Evolutionary conservation across 2,888 invertebrate genomes (phyloP), one percentile per base, ranked within the genome.

Genomic region (Luffia ferchaultella): DNA sequence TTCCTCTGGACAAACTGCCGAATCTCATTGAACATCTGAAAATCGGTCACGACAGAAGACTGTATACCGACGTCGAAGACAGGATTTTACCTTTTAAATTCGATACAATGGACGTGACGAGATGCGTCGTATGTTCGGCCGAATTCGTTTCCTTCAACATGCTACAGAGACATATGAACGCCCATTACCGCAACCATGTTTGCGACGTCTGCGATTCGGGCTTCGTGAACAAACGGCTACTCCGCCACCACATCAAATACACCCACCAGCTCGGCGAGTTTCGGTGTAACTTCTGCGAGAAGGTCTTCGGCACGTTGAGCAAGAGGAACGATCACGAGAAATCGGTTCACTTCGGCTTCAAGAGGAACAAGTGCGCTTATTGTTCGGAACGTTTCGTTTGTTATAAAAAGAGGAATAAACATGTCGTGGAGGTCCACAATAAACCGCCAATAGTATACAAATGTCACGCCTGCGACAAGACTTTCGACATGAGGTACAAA

Each of bases 131-230:
- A 2, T 67, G 67, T 45, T 50, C 46, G 0, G 56, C 57, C 1
- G 55, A 59, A 42, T 63, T 59, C 49, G 60, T 55, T 0, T 61
- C 58, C 9, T 63, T 63, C 49, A 78, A 79, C 48, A 79, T 76
- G 76, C 17, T 82, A 0, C 76, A 76, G 56, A 79, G 78, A 20
- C 80, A 82, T 43, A 80, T 82, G 80, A 80, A 82, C 7, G 64
- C 64, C 1, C 80, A 80, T 51, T 77, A 60, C 19, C 62, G 64
- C 20, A 78, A 86, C 63, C 78, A 78, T 54, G 70, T 78, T 9
- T 87, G 86, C 54, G 76, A 82, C 18, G 64, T 77, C 0, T 87
- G 86, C 53, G 70, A 74, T 1, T 73, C 76, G n/a, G 82, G 83
- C 0, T 76, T 72, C 70, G 75, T 83, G 0, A 76, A 76, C 47